Conservation (phyloP, 2,113 vertebrate genomes). For the Hiodon alosoides region DNA sequence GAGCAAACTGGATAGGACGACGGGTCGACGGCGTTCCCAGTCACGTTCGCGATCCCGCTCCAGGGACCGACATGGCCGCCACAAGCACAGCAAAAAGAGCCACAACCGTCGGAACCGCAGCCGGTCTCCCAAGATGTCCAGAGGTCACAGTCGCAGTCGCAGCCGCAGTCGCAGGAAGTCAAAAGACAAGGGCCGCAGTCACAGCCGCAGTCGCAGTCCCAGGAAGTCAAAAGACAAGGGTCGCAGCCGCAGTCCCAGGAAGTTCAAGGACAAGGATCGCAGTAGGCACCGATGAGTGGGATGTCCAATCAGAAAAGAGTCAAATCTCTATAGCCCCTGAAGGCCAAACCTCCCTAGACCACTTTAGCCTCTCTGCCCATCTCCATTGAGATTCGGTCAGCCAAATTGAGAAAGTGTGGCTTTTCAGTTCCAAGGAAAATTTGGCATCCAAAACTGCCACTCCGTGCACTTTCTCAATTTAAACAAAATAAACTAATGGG, state of each 20-base stretch:
- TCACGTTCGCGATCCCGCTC: conserved; percentile 47
- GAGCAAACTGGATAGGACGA: conserved; percentile 57
- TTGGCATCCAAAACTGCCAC: too few species aligned
- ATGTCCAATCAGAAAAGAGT: neutral
- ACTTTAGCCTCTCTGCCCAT: neutral
- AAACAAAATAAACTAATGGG: too few species aligned
- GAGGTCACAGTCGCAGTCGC: conserved; percentile 71
- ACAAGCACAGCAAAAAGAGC: conserved; percentile 54
- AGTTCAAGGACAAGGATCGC: conserved; percentile 75
- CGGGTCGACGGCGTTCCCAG: conserved; percentile 54
- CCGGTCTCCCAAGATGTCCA: conserved; percentile 74
- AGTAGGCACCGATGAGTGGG: conserved; percentile 66
- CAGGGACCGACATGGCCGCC: conserved; percentile 60
- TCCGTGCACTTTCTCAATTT: too few species aligned
- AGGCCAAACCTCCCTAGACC: neutral
- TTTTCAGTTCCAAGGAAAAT: too few species aligned
- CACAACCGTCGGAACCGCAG: conserved; percentile 59
- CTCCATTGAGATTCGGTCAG: neutral
- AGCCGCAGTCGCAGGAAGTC: conserved; percentile 75
- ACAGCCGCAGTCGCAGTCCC: conserved; percentile 62
- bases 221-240: conserved; percentile 69
- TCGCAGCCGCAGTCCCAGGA: conserved; percentile 75
- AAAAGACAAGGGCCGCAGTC: conserved; percentile 76
- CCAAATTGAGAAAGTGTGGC: neutral
- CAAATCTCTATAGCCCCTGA: neutral